Base-by-base conservation (phyloP, 2,113 vertebrate genomes). In the Tringa solitaria region DNA sequence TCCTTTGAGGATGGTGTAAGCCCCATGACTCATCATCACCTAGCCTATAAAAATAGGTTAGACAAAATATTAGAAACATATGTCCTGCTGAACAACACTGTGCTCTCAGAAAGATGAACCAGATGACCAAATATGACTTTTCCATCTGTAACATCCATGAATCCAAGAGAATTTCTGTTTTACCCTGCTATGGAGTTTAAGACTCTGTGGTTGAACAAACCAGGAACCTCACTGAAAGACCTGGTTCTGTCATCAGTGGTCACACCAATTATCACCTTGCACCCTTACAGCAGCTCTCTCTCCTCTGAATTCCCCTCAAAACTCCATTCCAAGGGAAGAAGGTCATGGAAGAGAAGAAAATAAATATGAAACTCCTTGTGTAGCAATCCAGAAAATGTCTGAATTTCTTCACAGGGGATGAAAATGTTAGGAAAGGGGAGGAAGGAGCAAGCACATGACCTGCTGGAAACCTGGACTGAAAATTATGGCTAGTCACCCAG, bases 31-130 rank as follows among this genome's bases (percentile, higher is more conserved):
- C 61, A 59, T 93, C 61, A 59, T 79, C 77, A 91, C 5, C 14
- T 37, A 87, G 56, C 24, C 32, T 82, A 84, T 43, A 94, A 92
- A 93, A 89, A 87, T 56, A 79, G 10, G 35, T 79, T 85, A 79
- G 70, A 64, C 39, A 93, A 95, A 93, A 86, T 85, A 90, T 86
- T 92, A 87, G 76, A 92, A 93, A 86, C 56, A 59, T 73, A 76
- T 70, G 80, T 74, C 45, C 64, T 63, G 15, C 64, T 64, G 32
- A 95, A 90, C 81, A 92, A 92, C 43, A 46, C 32, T 67, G 32
- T 70, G 43, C 13, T 89, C 46, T 74, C 73, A 84, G 63, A 93
- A 77, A 14, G 64, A 56, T 43, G 64, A 86, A 68, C 64, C 35
- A 84, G 51, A 78, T 68, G 68, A 93, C 43, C 0, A 0, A 84